A percentile compares a stretch with the other conserved stretches of the same genome.
phyloP scores from a whole-genome alignment of 2,888 invertebrate species.

The Luperina nickerlii region DNA sequence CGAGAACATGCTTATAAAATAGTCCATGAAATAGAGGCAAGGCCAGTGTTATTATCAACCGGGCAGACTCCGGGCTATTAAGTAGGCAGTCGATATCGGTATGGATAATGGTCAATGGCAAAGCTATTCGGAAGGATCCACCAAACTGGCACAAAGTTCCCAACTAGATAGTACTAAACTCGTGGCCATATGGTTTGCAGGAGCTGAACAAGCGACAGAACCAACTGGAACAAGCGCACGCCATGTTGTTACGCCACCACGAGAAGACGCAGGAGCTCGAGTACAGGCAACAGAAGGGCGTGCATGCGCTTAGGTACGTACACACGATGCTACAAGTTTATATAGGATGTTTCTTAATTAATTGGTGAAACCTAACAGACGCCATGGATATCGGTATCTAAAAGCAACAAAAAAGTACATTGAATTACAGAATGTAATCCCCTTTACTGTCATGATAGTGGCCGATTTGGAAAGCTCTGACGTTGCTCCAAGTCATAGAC shows the following conservation, averaged over 20 bases:
- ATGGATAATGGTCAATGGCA: neutral
- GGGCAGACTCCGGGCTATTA: neutral
- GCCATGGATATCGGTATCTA: neutral
- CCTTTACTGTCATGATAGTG: neutral
- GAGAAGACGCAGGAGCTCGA: slow-evolving; percentile 99
- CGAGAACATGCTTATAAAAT: neutral
- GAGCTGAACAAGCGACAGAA: slow-evolving; percentile 98
- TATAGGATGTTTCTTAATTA: neutral
- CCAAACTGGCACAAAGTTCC: neutral
- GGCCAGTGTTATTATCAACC: neutral
- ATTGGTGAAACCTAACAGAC: too few species aligned
- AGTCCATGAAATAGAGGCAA: neutral
- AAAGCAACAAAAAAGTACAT: neutral
- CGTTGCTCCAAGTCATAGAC: neutral
- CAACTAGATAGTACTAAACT: neutral
- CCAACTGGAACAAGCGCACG: slow-evolving; percentile 98
- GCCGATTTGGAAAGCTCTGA: neutral
- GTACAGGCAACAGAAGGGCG: slow-evolving; percentile 98
- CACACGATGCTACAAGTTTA: neutral
- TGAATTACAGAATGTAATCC: neutral
- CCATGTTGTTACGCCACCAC: slow-evolving; percentile 98
- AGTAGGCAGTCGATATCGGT: neutral
- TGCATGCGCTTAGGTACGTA: slow-evolving; percentile 95
- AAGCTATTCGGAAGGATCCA: neutral
- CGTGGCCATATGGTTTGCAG: slow-evolving; percentile 83